Evolutionary conservation across 1,140 invertebrate species (phyloP).

Genomic region (Hesperophylax magnus): DNA sequence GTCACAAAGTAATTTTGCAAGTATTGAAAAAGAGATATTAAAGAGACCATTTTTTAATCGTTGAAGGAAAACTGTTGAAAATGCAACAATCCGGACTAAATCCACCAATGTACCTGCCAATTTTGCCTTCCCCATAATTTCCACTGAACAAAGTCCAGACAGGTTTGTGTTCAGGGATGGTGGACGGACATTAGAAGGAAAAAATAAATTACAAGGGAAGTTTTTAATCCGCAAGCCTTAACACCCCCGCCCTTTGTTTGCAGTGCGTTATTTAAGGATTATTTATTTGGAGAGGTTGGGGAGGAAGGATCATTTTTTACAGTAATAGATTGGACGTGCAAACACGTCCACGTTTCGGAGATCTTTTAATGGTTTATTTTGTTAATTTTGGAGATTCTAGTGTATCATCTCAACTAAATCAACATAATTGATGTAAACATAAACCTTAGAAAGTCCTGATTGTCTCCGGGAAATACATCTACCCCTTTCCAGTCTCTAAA

Average conservation of each 20-base stretch:
- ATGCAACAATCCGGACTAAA: too few species aligned
- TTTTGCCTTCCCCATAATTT: background rate
- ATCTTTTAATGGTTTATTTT: background rate
- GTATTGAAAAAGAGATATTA: too few species aligned
- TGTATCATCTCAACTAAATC: too few species aligned
- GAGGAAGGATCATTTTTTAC: too few species aligned
- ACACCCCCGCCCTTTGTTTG: conserved; percentile 50
- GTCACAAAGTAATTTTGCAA: too few species aligned
- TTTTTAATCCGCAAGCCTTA: conserved; percentile 54
- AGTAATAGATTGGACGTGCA: background rate
- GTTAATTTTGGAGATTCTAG: background rate
- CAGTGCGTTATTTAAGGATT: conserved; percentile 55
- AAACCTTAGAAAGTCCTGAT: too few species aligned
- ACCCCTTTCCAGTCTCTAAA: too few species aligned
- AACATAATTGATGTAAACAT: too few species aligned
- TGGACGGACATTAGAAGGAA: conserved; percentile 20
- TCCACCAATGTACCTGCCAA: background rate
- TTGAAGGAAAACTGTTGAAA: too few species aligned
- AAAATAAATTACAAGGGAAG: conserved; percentile 49
- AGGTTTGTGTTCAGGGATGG: background rate
- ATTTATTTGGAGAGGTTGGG: conserved; percentile 45
- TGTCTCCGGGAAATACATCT: too few species aligned
- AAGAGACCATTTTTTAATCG: too few species aligned
- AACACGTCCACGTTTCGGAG: background rate
- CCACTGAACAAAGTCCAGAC: background rate